These are phyloP conservation scores for Setophaga kirtlandii DNA, from an alignment of 2,113 vertebrate species.

Conservation along the genomic window DNA sequence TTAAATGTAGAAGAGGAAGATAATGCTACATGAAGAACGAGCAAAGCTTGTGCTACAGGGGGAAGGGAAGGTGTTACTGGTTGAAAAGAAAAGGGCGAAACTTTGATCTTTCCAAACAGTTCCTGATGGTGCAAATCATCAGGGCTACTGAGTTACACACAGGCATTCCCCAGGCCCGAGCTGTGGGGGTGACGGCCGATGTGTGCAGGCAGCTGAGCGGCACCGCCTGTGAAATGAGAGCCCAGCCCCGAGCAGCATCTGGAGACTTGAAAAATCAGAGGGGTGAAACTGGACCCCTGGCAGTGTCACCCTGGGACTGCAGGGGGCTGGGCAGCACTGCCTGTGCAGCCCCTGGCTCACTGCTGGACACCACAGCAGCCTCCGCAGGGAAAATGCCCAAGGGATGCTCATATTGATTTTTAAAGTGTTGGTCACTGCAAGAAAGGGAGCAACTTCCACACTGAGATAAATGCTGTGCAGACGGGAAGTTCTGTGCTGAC, in stretches of 20 bases:
- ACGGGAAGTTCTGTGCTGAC: not conserved
- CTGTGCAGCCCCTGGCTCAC: not conserved
- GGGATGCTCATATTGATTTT: not conserved
- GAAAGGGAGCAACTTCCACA: not conserved
- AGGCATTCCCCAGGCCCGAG: not conserved
- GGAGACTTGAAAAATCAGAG: not conserved
- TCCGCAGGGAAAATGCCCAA: not conserved
- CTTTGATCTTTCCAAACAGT: not conserved
- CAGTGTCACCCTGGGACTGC: not conserved
- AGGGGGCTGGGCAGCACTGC: not conserved
- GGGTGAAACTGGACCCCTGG: not conserved
- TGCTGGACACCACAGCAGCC: not conserved
- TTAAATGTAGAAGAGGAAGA: not conserved
- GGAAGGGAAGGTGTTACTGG: not conserved
- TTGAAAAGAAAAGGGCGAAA: not conserved
- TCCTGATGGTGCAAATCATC: not conserved
- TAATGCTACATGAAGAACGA: not conserved
- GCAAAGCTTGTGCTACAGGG: not conserved
- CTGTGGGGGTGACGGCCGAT: not conserved
- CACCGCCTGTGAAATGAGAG: not conserved
- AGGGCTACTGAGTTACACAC: not conserved
- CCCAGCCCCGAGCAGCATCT: not conserved
- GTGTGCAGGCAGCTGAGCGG: not conserved
- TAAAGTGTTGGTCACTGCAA: not conserved
- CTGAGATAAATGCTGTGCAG: not conserved